Base-by-base conservation (phyloP, 2,888 invertebrate species). In the Lutraria lutraria region DNA sequence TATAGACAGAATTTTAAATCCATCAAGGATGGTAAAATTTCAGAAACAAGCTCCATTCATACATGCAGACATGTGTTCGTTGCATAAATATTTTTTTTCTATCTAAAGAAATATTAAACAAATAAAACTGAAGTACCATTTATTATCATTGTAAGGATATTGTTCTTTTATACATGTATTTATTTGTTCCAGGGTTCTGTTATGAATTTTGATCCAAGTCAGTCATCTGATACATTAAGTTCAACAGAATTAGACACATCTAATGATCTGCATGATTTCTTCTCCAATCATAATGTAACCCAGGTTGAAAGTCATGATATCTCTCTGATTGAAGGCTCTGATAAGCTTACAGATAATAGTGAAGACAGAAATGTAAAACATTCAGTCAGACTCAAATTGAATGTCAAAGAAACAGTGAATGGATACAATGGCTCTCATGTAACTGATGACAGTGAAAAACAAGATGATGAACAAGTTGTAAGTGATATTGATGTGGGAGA, bases 131-230 rank as follows among this genome's bases (percentile, higher is more conserved):
- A 43, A 4, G 43, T 43, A 43, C 43, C 43, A 43, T 43, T 43
- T 80, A 19, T 16, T 31, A 25, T 54, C 4, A 54, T 53, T 54
- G n/a, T 6, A 15, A 76, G 4, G 52, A 21, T 34, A 25, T 81
- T 53, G 12, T 53, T 19, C 21, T 13, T 63, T 10, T 10, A 63
- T 31, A 0, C 15, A 19, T 56, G 34, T 10, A 56, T 63, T 21
- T 8, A 8, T 3, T 79, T 29, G 85, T 63, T 91, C n/a, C 72
- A 93, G 93, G 85, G 89, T 43, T 90, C 93, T 79, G 92, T 93
- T 19, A 92, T 93, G 92, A 92, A 91, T 86, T 90, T 91, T 90
- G 93, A 93, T 86, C 92, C 92, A 15, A 89, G 89, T 83, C 91
- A 89, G 83, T 92, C 91, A 63, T 92, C 92, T 53, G 92, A 92